Evolutionary conservation across 2,113 vertebrate genomes (phyloP).

Genomic region (Mastomys natalensis): DNA sequence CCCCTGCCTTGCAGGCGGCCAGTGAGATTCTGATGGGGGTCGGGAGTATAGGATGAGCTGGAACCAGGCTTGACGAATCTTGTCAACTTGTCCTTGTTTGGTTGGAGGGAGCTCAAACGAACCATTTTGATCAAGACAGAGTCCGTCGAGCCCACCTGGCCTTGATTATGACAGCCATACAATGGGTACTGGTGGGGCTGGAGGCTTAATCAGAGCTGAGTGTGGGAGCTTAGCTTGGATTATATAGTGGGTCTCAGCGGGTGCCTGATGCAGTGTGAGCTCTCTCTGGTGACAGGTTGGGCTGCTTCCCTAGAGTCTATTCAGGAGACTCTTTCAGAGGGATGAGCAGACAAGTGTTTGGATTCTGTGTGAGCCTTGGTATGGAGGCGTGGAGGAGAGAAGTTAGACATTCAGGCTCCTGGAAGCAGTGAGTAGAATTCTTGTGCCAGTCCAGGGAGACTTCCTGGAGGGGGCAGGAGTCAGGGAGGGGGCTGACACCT

Average conservation of each 20-base stretch:
- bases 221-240: background rate
- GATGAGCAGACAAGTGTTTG: background rate
- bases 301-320: background rate
- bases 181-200: background rate
- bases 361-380: background rate
- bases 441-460: constrained; percentile 39
- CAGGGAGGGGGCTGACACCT: constrained; percentile 52
- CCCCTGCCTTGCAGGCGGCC: background rate
- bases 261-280: background rate
- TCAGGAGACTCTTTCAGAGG: background rate
- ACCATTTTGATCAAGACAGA: background rate
- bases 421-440: background rate
- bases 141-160: background rate
- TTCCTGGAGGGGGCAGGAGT: constrained; percentile 54
- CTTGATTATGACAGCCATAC: background rate
- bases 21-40: background rate
- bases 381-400: background rate
- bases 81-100: background rate
- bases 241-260: background rate
- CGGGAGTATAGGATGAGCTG: background rate
- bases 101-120: background rate
- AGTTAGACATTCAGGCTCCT: background rate
- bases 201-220: background rate
- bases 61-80: background rate
- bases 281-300: background rate